Evolutionary conservation across 2,797 vertebrate genomes (phyloP).

Genomic region (Clarias pachynema): DNA sequence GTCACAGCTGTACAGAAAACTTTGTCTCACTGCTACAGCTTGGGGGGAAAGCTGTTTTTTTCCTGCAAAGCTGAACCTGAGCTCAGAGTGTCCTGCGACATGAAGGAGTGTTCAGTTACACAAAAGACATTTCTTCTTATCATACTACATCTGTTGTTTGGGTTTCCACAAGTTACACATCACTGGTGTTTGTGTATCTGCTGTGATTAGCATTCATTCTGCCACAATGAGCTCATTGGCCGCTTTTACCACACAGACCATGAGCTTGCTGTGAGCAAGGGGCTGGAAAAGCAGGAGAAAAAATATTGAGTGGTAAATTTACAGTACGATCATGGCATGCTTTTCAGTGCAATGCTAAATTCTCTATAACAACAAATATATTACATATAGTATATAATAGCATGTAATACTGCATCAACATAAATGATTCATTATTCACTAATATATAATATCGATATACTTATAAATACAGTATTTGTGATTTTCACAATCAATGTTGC

Average conservation of each 20-base stretch:
- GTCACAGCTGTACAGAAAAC: neutral
- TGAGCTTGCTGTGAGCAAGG: neutral
- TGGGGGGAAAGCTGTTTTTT: constrained; percentile 12
- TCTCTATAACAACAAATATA: neutral
- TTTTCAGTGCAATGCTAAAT: neutral
- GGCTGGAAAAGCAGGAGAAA: neutral
- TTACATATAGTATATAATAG: neutral
- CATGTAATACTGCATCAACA: neutral
- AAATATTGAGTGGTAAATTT: constrained; percentile 5
- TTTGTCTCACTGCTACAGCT: neutral
- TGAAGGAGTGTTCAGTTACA: constrained; percentile 72
- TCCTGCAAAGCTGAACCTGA: constrained; percentile 53
- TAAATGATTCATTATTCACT: neutral
- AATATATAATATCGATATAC: neutral
- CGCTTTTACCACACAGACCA: constrained; percentile 55
- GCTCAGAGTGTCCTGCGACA: constrained; percentile 72
- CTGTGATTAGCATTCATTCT: constrained; percentile 77
- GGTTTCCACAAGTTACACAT: constrained; percentile 78
- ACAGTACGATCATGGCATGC: neutral
- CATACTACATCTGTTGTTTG: constrained; percentile 79
- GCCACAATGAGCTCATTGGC: constrained; percentile 74
- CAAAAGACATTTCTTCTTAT: constrained; percentile 72
- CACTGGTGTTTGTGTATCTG: constrained; percentile 71
- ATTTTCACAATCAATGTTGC: no score
- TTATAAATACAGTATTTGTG: neutral